A percentile compares a stretch with the other conserved stretches of the same genome.
phyloP scores from a whole-genome alignment of 64 coral and sea anemone species.

The Pocillopora damicornis region DNA sequence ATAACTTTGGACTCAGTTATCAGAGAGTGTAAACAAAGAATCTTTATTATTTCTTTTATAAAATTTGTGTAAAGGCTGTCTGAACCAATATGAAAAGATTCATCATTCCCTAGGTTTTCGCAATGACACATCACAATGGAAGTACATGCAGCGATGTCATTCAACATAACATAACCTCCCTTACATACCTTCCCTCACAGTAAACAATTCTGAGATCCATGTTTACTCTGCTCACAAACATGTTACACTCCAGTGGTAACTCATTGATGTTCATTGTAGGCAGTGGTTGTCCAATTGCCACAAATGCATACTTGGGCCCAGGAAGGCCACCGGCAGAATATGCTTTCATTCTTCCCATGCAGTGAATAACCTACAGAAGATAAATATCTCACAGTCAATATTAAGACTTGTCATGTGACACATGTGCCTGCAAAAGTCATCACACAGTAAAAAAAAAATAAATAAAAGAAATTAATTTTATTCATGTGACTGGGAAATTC shows the following conservation, averaged over 20 bases:
- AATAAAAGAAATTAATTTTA: too few species aligned
- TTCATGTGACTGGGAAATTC: too few species aligned
- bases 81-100: too few species aligned
- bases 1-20: too few species aligned
- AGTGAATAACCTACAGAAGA: constrained; percentile 70
- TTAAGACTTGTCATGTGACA: too few species aligned
- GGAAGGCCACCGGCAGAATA: constrained; percentile 49
- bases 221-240: constrained; percentile 90
- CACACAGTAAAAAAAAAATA: too few species aligned
- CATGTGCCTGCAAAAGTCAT: too few species aligned
- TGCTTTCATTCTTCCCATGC: constrained; percentile 67
- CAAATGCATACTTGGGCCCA: constrained; percentile 68
- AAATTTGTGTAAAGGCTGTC: too few species aligned
- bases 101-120: too few species aligned
- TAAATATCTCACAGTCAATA: background rate
- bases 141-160: background rate
- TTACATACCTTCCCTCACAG: constrained; percentile 79
- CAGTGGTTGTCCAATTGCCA: constrained; percentile 70
- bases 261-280: constrained; percentile 89
- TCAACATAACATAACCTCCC: background rate
- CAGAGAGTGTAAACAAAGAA: too few species aligned
- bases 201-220: constrained; percentile 95
- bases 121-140: too few species aligned
- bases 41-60: too few species aligned
- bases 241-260: constrained; percentile 80